Percentiles rank a stretch among this genome's conserved stretches.
Conservation (phyloP, 2,113 vertebrate genomes). For the Oxyruncus cristatus region DNA sequence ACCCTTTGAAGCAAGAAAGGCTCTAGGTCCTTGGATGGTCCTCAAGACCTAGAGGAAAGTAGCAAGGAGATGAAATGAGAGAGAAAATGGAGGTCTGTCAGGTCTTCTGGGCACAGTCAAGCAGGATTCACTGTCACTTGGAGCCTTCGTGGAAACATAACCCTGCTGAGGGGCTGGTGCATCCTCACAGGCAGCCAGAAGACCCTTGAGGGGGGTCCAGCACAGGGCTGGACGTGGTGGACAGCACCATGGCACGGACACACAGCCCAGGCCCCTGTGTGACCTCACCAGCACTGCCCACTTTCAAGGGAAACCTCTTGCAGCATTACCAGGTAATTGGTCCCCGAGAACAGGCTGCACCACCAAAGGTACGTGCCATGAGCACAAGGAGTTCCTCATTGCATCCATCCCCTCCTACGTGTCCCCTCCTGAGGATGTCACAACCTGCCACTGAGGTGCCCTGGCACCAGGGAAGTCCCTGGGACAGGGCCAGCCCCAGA, state of each 20-base stretch:
- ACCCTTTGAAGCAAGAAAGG: not conserved
- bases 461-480: not conserved
- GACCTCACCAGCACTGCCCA: not conserved
- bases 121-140: not conserved
- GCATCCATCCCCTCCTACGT: not conserved
- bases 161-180: not conserved
- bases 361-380: not conserved
- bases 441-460: not conserved
- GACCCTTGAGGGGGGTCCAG: not conserved
- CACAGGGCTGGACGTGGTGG: not conserved
- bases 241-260: not conserved
- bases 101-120: not conserved
- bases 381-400: not conserved
- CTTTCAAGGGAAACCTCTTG: not conserved
- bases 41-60: not conserved
- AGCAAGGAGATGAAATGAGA: not conserved
- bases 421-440: not conserved
- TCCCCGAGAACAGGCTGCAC: not conserved
- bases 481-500: not conserved
- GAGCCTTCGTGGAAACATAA: not conserved
- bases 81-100: not conserved
- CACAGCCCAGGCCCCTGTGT: not conserved
- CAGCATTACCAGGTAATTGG: not conserved
- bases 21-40: not conserved
- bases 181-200: accelerated